Evolutionary conservation across 2,888 invertebrate species (phyloP), one percentile per base, ranked within the genome.

Genomic region (Incurvaria masculella): DNA sequence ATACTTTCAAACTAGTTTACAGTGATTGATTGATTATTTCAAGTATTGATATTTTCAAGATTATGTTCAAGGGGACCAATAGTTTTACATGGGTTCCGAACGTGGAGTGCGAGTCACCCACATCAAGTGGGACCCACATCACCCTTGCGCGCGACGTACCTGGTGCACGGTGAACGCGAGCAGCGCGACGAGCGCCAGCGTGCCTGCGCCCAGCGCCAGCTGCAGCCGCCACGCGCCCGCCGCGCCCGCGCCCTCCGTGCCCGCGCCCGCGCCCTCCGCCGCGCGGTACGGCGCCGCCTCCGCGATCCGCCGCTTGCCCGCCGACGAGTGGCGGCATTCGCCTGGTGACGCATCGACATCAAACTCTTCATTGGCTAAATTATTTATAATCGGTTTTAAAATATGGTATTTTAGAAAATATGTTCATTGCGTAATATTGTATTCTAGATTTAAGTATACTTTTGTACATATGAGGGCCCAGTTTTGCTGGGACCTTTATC

Each of bases 291-390:
- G 79, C 57, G 71, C 79, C 59, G 81, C 81, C 49, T 82, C 81
- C 2, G 86, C 85, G 53, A 87, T 88, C 51, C 88, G 81, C 3
- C 89, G 79, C 63, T 89, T 89, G 20, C 88, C 89, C 46, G 87
- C 87, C 1, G 87, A 86, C 11, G 85, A 82, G 65, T 86, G 86
- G 62, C 85, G 84, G 63, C 89, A 89, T 57, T 86, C 86, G 54
- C 88, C 88, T 88, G 60, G 2, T 42, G 51, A 52, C 26, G 50
- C 48, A 50, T 42, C 46, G 11, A 20, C 14, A 49, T 49, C 44
- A n/a, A 46, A 45, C 40, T 45, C 38, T 39, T 16, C 33, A 21
- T 26, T 26, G 38, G 39, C 26, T 20, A 46, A 48, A 48, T 26
- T 3, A 47, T 21, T 46, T 18, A 40, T 45, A 41, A 23, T 18